Conservation (phyloP, 2,113 vertebrate species). For the Carassius carassius region DNA sequence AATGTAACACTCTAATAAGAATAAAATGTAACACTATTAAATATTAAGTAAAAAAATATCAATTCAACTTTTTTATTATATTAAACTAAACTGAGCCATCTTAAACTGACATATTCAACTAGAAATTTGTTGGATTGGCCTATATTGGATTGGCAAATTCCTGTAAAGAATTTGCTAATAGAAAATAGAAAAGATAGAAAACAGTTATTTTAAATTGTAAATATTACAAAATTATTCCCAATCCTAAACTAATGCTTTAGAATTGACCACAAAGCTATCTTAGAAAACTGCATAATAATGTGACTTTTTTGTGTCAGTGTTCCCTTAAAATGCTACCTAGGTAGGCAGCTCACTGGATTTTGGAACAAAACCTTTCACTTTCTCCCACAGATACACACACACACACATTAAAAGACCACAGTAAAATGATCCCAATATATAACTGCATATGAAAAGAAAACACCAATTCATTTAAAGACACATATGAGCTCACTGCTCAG, state of each 20-base stretch:
- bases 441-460: constrained; percentile 39
- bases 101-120: not conserved
- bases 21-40: not conserved
- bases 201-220: no score
- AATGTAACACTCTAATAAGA: not conserved
- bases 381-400: constrained; percentile 2
- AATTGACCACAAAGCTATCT: not conserved
- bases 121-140: not conserved
- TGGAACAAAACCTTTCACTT: not conserved
- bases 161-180: no score
- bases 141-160: no score
- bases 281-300: not conserved
- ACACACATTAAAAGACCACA: not conserved
- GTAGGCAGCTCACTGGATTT: not conserved
- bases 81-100: not conserved
- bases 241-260: not conserved
- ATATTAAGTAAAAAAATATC: not conserved
- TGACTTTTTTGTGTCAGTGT: not conserved
- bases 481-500: constrained; percentile 30
- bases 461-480: constrained; percentile 34
- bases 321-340: not conserved
- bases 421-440: constrained; percentile 18
- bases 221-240: no score
- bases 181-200: no score
- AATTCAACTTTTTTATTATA: not conserved